Conservation (phyloP, 2,113 vertebrate species). For the Candoia aspera region DNA sequence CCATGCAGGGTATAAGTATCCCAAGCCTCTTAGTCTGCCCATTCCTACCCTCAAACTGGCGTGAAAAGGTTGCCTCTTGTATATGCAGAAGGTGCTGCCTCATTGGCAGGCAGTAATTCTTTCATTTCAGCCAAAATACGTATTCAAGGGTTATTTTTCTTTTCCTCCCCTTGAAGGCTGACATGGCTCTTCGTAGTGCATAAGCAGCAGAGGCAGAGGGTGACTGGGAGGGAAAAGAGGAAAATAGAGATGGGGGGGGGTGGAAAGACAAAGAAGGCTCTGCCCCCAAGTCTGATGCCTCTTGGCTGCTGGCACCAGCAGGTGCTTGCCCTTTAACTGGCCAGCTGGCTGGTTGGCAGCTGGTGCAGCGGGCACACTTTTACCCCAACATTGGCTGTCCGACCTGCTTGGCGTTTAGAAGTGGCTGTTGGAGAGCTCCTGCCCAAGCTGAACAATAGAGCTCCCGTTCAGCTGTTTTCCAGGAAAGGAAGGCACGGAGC, state of each 20-base stretch:
- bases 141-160: not conserved
- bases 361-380: not conserved
- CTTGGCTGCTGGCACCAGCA: not conserved
- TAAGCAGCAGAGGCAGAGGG: not conserved
- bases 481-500: not conserved
- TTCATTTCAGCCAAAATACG: not conserved
- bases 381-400: not conserved
- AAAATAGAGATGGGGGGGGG: not conserved
- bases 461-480: not conserved
- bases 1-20: not conserved
- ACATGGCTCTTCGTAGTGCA: not conserved
- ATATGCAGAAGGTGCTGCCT: not conserved
- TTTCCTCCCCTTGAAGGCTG: not conserved
- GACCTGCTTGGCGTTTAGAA: not conserved
- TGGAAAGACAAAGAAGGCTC: not conserved
- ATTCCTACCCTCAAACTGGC: not conserved
- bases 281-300: not conserved
- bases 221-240: slow-evolving; percentile 19
- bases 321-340: not conserved
- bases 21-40: not conserved
- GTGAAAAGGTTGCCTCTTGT: not conserved
- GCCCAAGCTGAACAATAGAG: not conserved
- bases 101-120: not conserved
- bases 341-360: not conserved
- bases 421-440: not conserved